Base-by-base conservation (phyloP, 2,797 vertebrate species). In the Pseudotriccus pelzelni region DNA sequence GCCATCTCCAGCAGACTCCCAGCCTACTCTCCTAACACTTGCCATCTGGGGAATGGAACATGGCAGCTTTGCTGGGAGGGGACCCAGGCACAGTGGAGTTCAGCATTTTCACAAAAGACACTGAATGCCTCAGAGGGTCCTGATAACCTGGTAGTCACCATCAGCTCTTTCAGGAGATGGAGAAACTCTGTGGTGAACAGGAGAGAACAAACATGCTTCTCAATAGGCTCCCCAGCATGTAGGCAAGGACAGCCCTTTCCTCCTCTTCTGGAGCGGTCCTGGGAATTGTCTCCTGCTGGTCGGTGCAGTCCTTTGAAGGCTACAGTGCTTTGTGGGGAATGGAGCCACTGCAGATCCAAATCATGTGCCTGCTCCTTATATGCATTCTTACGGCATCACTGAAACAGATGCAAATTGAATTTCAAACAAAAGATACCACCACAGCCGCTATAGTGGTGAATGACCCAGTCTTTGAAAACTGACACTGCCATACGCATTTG, bases 361-460 rank as follows among this genome's bases (percentile, higher is more conserved):
- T 87, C 56, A 16, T 63, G 41, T 78, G 69, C 43, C 50, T 62
- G 56, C n/a, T 94, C 23, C 76, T 94, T 53, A 75, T 80, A 64
- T 60, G 44, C 32, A 47, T 95, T 92, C 92, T 68, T 80, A 58
- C 23, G 73, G 75, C 58, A 84, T 96, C 72, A 93, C 89, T 93
- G 79, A 58, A 95, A 91, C 67, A 53, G 74, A 95, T 95, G 85
- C 93, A 93, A 95, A 84, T 83, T 95, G 84, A 89, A 95, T 96
- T 96, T 97, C 90, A 93, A 95, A 94, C 88, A 90, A 89, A 94
- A 96, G 78, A 43, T 83, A 78, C 49, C 22, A 17, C 76, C 68
- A 55, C 4, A 44, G 69, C 77, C 87, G 78, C 70, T 90, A 55
- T 30, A 39, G 44, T 87, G 73, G 90, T 59, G 84, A 92, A 67